These are phyloP conservation scores for Cephalopterus ornatus DNA, from an alignment of 2,113 vertebrate species.

Conservation along the genomic window DNA sequence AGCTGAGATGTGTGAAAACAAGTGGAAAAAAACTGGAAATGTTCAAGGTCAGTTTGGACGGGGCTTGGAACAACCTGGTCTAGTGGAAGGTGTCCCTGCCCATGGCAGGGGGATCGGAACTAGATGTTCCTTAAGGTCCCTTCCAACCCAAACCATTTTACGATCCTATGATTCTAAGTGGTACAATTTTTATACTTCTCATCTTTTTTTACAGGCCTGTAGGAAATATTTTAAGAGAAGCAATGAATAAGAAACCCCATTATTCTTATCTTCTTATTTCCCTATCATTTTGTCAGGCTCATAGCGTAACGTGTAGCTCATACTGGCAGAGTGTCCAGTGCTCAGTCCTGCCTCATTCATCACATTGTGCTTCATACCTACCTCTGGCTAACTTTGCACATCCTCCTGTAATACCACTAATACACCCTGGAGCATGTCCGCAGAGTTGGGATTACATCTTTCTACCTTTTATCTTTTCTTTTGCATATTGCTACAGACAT, in stretches of 20 bases:
- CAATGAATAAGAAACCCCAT: background rate
- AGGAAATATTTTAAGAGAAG: background rate
- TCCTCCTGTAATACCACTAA: background rate
- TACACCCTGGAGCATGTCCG: background rate
- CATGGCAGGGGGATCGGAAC: background rate
- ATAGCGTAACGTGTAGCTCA: background rate
- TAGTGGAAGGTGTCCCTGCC: background rate
- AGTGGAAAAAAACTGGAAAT: background rate
- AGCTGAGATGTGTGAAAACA: background rate
- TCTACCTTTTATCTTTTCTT: background rate
- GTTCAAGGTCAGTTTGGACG: background rate
- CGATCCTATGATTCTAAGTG: background rate
- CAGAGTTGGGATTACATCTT: background rate
- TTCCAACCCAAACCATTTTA: background rate
- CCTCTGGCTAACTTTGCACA: background rate
- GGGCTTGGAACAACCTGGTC: background rate
- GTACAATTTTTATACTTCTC: background rate
- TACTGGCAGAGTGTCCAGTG: background rate
- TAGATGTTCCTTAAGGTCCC: background rate
- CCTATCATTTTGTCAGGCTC: background rate
- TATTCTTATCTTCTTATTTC: background rate
- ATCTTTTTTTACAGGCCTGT: background rate
- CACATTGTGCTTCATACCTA: background rate
- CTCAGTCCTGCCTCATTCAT: background rate
- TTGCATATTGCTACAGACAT: background rate